Percentiles rank a stretch among this genome's conserved stretches.
Conservation (phyloP, 2,888 invertebrate species). For the Crioceris asparagi region DNA sequence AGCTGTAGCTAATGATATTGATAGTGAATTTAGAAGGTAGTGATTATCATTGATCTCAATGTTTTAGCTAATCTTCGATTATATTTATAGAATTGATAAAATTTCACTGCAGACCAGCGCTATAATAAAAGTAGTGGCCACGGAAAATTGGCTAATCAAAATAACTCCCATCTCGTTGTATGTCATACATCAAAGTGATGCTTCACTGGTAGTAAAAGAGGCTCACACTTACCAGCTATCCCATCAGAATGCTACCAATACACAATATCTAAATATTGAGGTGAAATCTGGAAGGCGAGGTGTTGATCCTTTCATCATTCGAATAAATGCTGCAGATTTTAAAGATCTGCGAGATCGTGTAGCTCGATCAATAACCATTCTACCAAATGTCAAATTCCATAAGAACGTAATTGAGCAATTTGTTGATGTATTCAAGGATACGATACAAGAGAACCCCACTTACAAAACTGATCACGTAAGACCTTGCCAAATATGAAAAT, state of each 20-base stretch:
- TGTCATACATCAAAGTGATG: constrained; percentile 70
- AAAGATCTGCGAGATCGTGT: constrained; percentile 65
- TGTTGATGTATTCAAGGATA: constrained; percentile 69
- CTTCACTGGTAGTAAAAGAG: constrained; percentile 62
- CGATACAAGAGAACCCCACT: constrained; percentile 57
- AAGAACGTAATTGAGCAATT: constrained; percentile 76
- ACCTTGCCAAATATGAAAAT: no score
- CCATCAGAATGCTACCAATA: constrained; percentile 53
- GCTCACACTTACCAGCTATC: constrained; percentile 63
- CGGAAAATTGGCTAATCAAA: constrained; percentile 82
- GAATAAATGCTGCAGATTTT: constrained; percentile 69
- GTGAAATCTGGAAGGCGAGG: constrained; percentile 54
- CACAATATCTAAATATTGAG: constrained; percentile 75
- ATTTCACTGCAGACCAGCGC: constrained; percentile 58
- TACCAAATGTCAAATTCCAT: constrained; percentile 60
- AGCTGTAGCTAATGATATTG: constrained; percentile 58
- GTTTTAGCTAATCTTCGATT: not conserved
- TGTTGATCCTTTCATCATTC: constrained; percentile 52
- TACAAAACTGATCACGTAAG: constrained; percentile 35
- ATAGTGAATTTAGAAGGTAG: constrained; percentile 64
- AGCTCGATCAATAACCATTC: constrained; percentile 54
- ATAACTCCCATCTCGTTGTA: constrained; percentile 62
- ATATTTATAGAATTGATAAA: constrained; percentile 57
- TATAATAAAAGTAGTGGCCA: constrained; percentile 60
- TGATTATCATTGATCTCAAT: constrained; percentile 5